These are phyloP conservation scores for Cydia pomonella DNA, from an alignment of 1,140 invertebrate species.

Conservation along the genomic window DNA sequence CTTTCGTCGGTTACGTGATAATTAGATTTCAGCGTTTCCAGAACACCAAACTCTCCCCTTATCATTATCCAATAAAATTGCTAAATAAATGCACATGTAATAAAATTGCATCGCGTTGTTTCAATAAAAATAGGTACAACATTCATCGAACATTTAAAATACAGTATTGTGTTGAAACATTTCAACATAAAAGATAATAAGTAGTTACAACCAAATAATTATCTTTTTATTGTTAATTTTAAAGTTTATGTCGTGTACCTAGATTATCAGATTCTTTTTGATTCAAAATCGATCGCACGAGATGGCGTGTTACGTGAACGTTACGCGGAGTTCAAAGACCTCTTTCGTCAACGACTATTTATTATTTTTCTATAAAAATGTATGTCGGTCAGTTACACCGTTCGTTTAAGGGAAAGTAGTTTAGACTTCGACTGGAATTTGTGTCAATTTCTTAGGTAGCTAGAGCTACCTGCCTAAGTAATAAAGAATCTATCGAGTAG, in stretches of 20 bases:
- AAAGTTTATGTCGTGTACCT: background rate
- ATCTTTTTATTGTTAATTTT: background rate
- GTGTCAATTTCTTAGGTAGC: background rate
- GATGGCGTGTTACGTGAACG: constrained; percentile 13
- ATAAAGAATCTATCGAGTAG: too few species aligned
- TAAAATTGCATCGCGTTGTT: too few species aligned
- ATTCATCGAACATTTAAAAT: too few species aligned
- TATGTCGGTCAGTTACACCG: constrained; percentile 29
- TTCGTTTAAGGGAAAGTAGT: constrained; percentile 33
- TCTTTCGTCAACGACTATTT: constrained; percentile 1
- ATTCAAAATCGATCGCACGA: constrained; percentile 6
- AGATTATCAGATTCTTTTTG: constrained; percentile 5
- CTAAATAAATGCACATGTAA: too few species aligned
- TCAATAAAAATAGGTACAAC: too few species aligned
- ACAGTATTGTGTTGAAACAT: too few species aligned
- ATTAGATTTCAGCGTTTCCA: too few species aligned
- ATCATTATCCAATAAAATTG: too few species aligned
- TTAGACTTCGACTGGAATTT: constrained; percentile 2
- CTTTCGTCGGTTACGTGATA: too few species aligned
- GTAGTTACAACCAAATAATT: background rate
- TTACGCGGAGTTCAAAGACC: constrained; percentile 16
- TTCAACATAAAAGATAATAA: too few species aligned
- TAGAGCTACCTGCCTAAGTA: too few species aligned
- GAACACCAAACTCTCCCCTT: too few species aligned
- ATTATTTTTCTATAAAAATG: constrained; percentile 18